A percentile compares a stretch with the other conserved stretches of the same genome.
phyloP scores from a whole-genome alignment of 2,888 invertebrate genomes.

The Fragum fragum region DNA sequence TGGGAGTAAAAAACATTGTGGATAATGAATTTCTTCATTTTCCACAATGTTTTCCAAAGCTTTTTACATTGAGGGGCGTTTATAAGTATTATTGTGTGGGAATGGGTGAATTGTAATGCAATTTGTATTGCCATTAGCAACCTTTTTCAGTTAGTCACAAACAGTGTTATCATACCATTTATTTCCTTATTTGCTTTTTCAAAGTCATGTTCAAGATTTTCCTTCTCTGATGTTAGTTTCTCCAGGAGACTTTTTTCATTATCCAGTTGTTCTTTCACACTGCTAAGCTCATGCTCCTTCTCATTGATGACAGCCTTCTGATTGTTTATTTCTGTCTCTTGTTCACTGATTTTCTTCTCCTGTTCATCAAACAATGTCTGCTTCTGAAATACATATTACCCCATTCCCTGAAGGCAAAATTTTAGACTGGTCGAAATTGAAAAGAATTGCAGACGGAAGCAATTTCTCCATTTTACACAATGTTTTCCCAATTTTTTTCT shows the following conservation, averaged over 20 bases:
- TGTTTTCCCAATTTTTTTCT: no score
- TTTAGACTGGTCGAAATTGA: no score
- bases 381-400: slow-evolving; percentile 9
- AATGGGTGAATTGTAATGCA: neutral
- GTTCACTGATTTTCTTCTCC: neutral
- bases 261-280: neutral
- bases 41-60: no score
- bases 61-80: no score
- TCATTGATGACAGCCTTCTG: neutral
- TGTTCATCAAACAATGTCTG: neutral
- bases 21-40: no score
- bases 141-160: no score
- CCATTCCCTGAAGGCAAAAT: no score
- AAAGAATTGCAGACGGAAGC: no score
- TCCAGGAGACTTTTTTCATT: neutral
- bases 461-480: no score
- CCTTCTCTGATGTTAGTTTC: neutral
- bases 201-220: neutral
- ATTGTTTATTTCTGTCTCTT: slow-evolving; percentile 4
- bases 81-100: no score
- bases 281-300: neutral
- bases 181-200: neutral
- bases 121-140: neutral
- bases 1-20: no score
- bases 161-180: neutral